Evolutionary conservation across 2,113 vertebrate genomes (phyloP).

Genomic region (Vidua chalybeata): DNA sequence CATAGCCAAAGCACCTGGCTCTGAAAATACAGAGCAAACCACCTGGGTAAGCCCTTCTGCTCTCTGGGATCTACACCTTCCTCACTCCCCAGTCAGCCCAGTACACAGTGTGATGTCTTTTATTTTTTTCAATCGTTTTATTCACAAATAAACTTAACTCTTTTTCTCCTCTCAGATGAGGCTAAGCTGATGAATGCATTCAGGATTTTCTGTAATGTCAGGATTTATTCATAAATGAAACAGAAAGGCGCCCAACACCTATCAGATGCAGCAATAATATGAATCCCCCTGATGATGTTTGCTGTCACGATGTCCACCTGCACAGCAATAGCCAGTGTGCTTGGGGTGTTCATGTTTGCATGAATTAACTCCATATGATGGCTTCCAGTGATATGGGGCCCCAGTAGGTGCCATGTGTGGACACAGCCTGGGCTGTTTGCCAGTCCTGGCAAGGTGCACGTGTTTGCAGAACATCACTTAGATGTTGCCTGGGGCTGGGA

Average conservation of each 20-base stretch:
- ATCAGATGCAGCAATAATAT: background rate
- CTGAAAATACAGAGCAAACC: background rate
- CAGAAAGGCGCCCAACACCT: background rate
- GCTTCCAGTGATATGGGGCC: background rate
- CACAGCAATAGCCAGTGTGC: background rate
- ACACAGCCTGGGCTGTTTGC: background rate
- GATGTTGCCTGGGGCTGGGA: background rate
- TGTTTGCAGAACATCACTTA: background rate
- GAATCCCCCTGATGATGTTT: background rate
- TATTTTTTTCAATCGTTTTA: background rate
- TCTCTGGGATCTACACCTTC: background rate
- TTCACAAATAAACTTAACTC: background rate
- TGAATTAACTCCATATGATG: background rate
- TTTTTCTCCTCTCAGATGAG: background rate
- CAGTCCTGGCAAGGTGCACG: background rate
- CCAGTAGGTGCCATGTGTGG: background rate
- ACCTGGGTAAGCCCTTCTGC: background rate
- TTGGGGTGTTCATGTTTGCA: background rate
- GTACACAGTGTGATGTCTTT: background rate
- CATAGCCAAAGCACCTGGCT: background rate
- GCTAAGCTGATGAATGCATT: background rate
- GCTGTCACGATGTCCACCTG: background rate
- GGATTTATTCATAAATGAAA: background rate
- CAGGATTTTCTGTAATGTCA: background rate
- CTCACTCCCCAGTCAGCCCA: background rate